Evolutionary conservation across 2,797 vertebrate species (phyloP).

Genomic region (Xiphophorus birchmanni): DNA sequence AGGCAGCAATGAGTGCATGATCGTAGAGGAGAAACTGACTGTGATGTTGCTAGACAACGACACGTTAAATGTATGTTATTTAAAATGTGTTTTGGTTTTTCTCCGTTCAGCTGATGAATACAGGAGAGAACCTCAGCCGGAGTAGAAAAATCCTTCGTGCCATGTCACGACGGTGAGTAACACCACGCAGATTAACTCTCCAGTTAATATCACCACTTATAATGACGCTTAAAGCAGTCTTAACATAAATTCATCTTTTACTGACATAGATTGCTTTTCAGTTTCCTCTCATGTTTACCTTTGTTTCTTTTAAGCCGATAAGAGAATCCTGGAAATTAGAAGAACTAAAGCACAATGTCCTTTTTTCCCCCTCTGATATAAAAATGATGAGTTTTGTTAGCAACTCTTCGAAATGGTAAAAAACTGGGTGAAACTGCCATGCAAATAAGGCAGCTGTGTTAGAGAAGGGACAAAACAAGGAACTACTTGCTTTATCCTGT

Average conservation of each 20-base stretch:
- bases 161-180: constrained; percentile 91
- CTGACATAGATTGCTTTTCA: background rate
- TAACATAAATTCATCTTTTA: background rate
- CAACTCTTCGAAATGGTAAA: background rate
- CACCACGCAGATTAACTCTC: accelerated
- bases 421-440: background rate
- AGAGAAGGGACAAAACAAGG: background rate
- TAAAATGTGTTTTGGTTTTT: background rate
- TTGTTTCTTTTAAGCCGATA: background rate
- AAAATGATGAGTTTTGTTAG: background rate
- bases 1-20: too few species aligned
- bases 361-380: background rate
- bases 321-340: background rate
- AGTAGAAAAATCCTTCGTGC: constrained; percentile 92
- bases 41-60: background rate
- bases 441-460: background rate
- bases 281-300: background rate
- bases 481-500: background rate
- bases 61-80: background rate
- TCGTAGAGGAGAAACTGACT: background rate
- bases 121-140: constrained; percentile 92
- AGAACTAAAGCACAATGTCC: background rate
- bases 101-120: constrained; percentile 86
- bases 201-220: background rate
- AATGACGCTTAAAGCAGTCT: background rate